Percentiles rank a stretch among this genome's conserved stretches.
phyloP scores from a whole-genome alignment of 2,888 invertebrate genomes.

The Acrobasis repandana region DNA sequence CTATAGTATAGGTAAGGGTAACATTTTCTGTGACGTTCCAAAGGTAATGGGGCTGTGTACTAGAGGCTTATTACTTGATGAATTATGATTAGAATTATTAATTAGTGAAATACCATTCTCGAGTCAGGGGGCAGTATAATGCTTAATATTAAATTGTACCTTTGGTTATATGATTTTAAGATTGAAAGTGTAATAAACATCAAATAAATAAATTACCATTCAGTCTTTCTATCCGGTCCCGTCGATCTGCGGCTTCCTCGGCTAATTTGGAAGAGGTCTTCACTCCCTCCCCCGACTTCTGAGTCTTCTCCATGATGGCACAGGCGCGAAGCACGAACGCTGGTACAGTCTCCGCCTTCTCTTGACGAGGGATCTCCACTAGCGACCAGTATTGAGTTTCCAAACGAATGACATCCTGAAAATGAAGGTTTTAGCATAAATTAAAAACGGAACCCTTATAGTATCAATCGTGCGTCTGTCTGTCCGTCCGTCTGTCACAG shows the following conservation, averaged over 20 bases:
- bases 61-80: no score
- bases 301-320: constrained; percentile 95
- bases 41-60: no score
- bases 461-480: no score
- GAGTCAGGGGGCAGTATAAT: no score
- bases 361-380: constrained; percentile 96
- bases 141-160: no score
- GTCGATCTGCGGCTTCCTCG: constrained; percentile 92
- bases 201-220: constrained; percentile 84
- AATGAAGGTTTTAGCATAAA: neutral
- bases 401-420: constrained; percentile 93
- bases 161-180: no score
- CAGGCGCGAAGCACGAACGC: constrained; percentile 95
- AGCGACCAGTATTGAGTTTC: constrained; percentile 97
- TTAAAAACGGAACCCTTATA: no score
- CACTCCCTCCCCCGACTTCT: constrained; percentile 94
- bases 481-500: no score
- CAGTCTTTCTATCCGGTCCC: constrained; percentile 92
- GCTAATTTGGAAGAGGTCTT: constrained; percentile 92
- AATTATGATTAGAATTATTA: no score
- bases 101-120: no score
- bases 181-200: neutral
- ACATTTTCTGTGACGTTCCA: no score
- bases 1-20: no score
- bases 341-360: constrained; percentile 96